phyloP scores from a whole-genome alignment of 2,888 invertebrate species.

The Tenthredo livida region DNA sequence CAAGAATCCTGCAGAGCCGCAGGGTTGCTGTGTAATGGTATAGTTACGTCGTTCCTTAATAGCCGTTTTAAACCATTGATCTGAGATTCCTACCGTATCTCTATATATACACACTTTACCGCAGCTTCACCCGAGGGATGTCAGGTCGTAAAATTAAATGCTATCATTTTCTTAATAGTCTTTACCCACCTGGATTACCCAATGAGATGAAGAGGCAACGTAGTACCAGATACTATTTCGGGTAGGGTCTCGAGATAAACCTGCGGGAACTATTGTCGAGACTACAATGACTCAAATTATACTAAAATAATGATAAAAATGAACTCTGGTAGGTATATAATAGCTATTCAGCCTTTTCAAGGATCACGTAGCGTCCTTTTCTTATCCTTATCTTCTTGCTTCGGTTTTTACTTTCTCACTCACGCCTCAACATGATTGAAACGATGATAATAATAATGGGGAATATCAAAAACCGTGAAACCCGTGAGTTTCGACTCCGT shows the following conservation, averaged over 20 bases:
- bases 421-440: background rate
- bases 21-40: constrained; percentile 25
- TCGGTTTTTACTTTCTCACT: background rate
- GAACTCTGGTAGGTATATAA: background rate
- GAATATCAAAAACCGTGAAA: background rate
- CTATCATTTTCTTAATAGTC: constrained; percentile 34
- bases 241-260: background rate
- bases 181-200: constrained; percentile 10
- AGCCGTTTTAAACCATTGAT: constrained; percentile 17
- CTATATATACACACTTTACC: background rate
- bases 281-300: background rate
- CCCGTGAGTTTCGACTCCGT: background rate
- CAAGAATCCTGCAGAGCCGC: background rate
- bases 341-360: background rate
- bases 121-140: background rate
- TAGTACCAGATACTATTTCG: background rate
- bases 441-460: background rate
- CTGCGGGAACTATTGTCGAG: background rate
- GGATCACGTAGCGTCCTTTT: background rate
- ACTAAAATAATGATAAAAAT: constrained; percentile 5
- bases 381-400: background rate
- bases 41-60: background rate
- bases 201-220: constrained; percentile 21
- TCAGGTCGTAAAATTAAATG: constrained; percentile 40
- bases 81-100: constrained; percentile 17